Percentiles rank a stretch among this genome's conserved stretches.
Conservation (phyloP, 2,113 vertebrate species). For the mouse (Mus musculus) region DNA sequence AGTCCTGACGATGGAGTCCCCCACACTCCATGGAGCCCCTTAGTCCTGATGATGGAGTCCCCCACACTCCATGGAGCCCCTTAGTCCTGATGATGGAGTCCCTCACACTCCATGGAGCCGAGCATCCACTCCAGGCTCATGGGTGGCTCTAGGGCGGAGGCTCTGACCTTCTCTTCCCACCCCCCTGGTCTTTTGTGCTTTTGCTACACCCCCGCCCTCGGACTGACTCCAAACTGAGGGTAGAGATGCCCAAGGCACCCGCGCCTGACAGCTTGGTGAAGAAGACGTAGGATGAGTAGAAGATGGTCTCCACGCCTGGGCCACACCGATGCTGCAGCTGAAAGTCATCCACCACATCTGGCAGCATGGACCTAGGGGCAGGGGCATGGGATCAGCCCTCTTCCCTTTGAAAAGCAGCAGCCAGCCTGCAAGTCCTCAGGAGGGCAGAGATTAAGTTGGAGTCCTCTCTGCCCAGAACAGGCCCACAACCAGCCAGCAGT, state of each 20-base stretch:
- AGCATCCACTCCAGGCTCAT: too few species aligned
- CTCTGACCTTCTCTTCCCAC: neutral
- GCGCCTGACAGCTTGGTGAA: constrained; percentile 95
- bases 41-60: neutral
- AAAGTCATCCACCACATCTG: constrained; percentile 97
- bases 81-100: neutral
- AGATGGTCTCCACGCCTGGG: constrained; percentile 96
- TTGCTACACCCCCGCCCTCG: neutral
- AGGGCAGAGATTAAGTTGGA: neutral
- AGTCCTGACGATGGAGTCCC: too few species aligned
- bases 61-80: neutral
- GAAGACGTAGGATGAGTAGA: constrained; percentile 98
- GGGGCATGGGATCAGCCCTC: neutral
- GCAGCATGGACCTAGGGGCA: constrained; percentile 94
- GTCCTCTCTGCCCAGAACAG: neutral
- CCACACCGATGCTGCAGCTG: constrained; percentile 91
- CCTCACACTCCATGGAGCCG: neutral
- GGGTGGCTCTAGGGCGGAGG: neutral
- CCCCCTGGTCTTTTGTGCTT: neutral
- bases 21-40: too few species aligned
- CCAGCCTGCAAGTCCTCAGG: neutral
- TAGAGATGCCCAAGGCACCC: constrained; percentile 95
- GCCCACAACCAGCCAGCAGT: neutral
- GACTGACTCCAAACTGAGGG: constrained; percentile 95
- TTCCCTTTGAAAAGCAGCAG: neutral